These are phyloP conservation scores for Drosophila greeni DNA, from an alignment of 2,888 invertebrate genomes.

Conservation along the genomic window DNA sequence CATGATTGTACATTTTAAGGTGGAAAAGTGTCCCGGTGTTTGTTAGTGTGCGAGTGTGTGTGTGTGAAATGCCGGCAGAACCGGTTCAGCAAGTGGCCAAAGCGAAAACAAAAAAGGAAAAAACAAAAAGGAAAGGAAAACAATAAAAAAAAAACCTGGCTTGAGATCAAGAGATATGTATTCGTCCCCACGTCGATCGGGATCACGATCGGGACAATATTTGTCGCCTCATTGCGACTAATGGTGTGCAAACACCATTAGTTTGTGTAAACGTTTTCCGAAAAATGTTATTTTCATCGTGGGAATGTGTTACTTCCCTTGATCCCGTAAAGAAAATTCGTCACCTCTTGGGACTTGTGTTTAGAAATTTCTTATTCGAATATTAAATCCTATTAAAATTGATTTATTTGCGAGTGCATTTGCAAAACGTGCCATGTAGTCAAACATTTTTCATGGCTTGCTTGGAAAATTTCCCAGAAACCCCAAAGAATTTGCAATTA, in stretches of 20 bases:
- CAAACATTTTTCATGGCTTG: not conserved
- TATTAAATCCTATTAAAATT: not conserved
- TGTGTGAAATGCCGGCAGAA: constrained; percentile 69
- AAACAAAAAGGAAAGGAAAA: constrained; percentile 20
- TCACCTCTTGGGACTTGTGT: not conserved
- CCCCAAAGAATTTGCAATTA: too few species aligned
- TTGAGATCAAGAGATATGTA: constrained; percentile 12
- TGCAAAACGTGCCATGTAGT: constrained; percentile 2
- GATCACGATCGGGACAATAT: constrained; percentile 27
- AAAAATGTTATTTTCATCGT: constrained; percentile 1
- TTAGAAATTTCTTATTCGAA: not conserved
- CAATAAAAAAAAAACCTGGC: constrained; percentile 15
- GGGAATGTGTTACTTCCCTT: not conserved
- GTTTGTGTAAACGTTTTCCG: not conserved
- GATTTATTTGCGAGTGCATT: not conserved
- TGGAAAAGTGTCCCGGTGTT: constrained; percentile 45
- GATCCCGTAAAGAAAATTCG: not conserved
- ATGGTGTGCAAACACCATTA: not conserved
- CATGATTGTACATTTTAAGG: constrained; percentile 36
- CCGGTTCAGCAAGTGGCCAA: constrained; percentile 69
- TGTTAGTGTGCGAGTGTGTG: constrained; percentile 27
- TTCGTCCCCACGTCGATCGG: constrained; percentile 34
- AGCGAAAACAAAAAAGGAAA: constrained; percentile 41
- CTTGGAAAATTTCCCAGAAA: not conserved
- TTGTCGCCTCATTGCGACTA: constrained; percentile 22